Percentiles rank a stretch among this genome's conserved stretches.
Conservation (phyloP, 2,113 vertebrate species). For the Takifugu bimaculatus region DNA sequence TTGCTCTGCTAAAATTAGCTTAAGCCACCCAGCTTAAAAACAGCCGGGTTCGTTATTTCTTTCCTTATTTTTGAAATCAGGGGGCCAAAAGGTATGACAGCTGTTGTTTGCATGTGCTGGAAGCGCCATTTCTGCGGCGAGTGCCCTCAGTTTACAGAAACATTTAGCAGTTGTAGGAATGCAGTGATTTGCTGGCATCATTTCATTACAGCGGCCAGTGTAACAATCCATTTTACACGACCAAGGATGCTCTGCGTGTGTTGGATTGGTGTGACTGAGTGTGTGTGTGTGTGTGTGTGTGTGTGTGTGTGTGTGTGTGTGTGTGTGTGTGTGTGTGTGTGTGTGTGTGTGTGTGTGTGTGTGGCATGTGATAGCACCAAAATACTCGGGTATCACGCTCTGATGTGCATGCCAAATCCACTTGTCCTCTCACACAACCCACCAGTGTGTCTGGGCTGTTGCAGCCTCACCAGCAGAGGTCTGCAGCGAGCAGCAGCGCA, state of each 20-base stretch:
- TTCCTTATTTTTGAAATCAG: too few species aligned
- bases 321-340: constrained; percentile 9
- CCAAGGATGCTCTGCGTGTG: constrained; percentile 52
- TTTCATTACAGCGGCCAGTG: constrained; percentile 69
- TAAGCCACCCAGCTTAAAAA: constrained; percentile 46
- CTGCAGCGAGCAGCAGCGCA: constrained; percentile 37
- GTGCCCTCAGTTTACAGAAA: too few species aligned
- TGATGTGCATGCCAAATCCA: constrained; percentile 73
- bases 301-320: constrained; percentile 29
- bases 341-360: constrained; percentile 43
- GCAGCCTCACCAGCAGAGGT: constrained; percentile 50
- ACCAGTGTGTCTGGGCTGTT: constrained; percentile 50
- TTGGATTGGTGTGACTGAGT: constrained; percentile 30
- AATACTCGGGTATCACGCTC: constrained; percentile 70
- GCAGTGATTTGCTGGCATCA: constrained; percentile 57
- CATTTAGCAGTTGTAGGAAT: constrained; percentile 26
- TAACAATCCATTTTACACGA: constrained; percentile 68
- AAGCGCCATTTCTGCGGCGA: too few species aligned
- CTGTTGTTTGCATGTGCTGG: too few species aligned
- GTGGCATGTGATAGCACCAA: constrained; percentile 69
- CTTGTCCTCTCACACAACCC: constrained; percentile 69
- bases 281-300: constrained; percentile 54
- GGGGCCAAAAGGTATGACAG: too few species aligned
- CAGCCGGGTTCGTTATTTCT: too few species aligned
- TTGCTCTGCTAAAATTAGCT: constrained; percentile 44